These are phyloP conservation scores for Pachyuromys duprasi DNA, from an alignment of 2,797 vertebrate genomes.

Conservation along the genomic window DNA sequence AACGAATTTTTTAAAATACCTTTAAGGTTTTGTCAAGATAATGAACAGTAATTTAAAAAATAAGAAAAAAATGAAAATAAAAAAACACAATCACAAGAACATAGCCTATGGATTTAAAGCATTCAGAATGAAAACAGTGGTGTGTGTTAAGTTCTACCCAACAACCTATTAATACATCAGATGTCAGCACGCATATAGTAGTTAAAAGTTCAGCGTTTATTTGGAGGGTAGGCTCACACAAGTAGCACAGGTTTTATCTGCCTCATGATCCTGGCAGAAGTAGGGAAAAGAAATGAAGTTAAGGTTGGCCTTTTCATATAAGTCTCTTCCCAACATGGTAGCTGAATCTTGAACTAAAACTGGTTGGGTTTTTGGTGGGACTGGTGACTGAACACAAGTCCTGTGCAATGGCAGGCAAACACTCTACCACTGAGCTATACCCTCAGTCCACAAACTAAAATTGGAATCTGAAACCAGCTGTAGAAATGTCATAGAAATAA, in stretches of 20 bases:
- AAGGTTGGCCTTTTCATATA: conserved; percentile 15
- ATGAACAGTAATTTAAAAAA: neutral
- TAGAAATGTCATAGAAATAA: conserved; percentile 89
- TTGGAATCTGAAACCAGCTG: conserved; percentile 83
- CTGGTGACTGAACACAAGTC: neutral
- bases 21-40: conserved; percentile 58
- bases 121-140: neutral
- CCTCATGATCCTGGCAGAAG: neutral
- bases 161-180: conserved; percentile 25
- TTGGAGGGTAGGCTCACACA: neutral
- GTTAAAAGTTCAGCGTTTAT: conserved; percentile 55
- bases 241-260: neutral
- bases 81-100: neutral
- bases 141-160: neutral
- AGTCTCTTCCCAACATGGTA: conserved; percentile 28
- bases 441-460: conserved; percentile 41
- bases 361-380: neutral
- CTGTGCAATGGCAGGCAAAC: neutral
- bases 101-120: neutral
- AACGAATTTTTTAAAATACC: neutral
- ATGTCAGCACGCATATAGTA: conserved; percentile 39
- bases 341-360: conserved; percentile 65
- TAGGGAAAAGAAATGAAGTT: conserved; percentile 26
- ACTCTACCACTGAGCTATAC: neutral
- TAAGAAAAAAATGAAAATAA: neutral